Evolutionary conservation across 2,797 vertebrate genomes (phyloP).

Genomic region (Salmo trutta): DNA sequence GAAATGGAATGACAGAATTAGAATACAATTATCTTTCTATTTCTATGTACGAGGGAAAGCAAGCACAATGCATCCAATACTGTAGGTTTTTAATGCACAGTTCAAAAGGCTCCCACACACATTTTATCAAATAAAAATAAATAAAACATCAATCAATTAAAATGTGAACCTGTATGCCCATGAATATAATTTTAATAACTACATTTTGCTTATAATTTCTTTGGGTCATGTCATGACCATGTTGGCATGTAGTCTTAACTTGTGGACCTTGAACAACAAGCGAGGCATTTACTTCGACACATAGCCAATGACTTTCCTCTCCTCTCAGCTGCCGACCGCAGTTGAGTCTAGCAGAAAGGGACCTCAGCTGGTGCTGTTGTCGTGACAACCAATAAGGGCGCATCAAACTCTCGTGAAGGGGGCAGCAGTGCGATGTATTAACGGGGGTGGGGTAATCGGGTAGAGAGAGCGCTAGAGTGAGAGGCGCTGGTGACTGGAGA

Average conservation of each 20-base stretch:
- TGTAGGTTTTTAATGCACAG: no score
- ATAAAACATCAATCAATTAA: no score
- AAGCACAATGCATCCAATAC: no score
- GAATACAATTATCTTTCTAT: no score
- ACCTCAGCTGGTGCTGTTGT: slow-evolving; percentile 84
- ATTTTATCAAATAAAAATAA: no score
- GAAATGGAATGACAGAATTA: no score
- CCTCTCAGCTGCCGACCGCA: slow-evolving; percentile 22
- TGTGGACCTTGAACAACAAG: slow-evolving; percentile 3
- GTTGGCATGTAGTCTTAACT: background rate
- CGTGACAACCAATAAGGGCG: slow-evolving; percentile 81
- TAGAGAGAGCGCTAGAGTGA: slow-evolving; percentile 44
- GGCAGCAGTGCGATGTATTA: slow-evolving; percentile 59
- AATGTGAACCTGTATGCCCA: background rate
- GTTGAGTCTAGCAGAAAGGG: slow-evolving; percentile 69
- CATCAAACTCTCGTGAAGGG: slow-evolving; percentile 72
- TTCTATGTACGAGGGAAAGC: no score
- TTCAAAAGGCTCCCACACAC: no score
- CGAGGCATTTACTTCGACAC: background rate
- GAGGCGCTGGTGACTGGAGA: slow-evolving; percentile 56
- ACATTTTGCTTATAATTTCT: background rate
- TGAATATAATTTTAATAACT: background rate
- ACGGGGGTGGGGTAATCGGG: slow-evolving; percentile 59
- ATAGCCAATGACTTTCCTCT: background rate
- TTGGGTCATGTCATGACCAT: background rate